These are phyloP conservation scores for Hirundo rustica DNA, from an alignment of 2,797 vertebrate species.

Conservation along the genomic window DNA sequence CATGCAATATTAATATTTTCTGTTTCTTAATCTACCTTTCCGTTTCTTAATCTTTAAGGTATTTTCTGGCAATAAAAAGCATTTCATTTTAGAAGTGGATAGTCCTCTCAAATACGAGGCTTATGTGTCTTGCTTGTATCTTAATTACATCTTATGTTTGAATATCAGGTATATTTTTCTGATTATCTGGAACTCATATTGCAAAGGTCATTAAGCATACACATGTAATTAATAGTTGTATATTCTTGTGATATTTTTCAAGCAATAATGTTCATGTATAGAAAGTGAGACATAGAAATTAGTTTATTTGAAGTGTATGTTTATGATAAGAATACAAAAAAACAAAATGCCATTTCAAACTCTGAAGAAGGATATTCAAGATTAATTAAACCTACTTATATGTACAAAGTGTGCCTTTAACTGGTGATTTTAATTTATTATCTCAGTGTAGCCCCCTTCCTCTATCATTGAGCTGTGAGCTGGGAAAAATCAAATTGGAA, in stretches of 20 bases:
- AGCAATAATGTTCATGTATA: neutral
- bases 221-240: neutral
- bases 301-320: neutral
- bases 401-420: neutral
- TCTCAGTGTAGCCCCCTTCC: rapidly evolving
- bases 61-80: neutral
- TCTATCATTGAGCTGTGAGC: neutral
- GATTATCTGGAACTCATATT: neutral
- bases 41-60: neutral
- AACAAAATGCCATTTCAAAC: neutral
- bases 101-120: neutral
- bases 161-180: neutral
- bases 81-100: neutral
- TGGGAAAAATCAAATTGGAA: neutral
- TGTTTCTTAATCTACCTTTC: neutral
- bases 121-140: neutral
- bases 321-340: neutral
- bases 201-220: neutral
- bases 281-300: neutral
- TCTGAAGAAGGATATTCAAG: neutral
- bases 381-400: neutral
- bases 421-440: neutral
- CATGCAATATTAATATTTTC: neutral
- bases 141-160: neutral
- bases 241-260: neutral